Base-by-base conservation (phyloP, 2,113 vertebrate species). In the Sterrhoptilus dennistouni region DNA sequence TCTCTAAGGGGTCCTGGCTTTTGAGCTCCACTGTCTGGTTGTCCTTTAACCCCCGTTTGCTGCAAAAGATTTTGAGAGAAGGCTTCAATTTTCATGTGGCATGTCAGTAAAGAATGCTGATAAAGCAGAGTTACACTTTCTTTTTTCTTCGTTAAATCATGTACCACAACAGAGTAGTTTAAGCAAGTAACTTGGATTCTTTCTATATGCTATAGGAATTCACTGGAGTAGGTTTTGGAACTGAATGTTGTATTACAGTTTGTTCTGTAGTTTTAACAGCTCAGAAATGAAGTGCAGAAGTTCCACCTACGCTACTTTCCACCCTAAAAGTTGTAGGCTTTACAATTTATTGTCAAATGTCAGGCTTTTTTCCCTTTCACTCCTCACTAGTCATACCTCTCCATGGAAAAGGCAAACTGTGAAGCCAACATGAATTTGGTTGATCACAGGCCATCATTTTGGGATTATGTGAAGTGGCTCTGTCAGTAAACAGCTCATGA, bases 1-100 rank as follows among this genome's bases (percentile, higher is more conserved):
- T 98, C 97, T 95, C 93, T 98, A 95, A 97, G 72, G 90, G 96
- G 93, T 97, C 92, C 97, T 97, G 96, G 93, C 71, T 97, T 97
- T 97, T 96, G 96, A 96, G 88, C 72, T 94, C 94, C 97, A 96
- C 90, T 97, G 88, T 98, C 97, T 97, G 97, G 93, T 93, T 96
- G 95, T 97, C 88, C 96, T 97, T 97, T 97, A 96, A 97, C 63
- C 89, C 96, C 97, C 75, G 92, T 81, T 47, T 90, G 92, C 97
- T 98, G 95, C 56, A 97, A 98, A 93, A 97, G 83, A 95, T 94
- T 97, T 96, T 93, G 76, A 97, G 95, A 97, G 40, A 94, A 97
- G 69, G 72, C 84, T 95, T 96, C 57, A 96, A 50, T 95, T 92
- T 95, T 91, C 49, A 83, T 47, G 12, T 60, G 54, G 52, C 47